Conservation (phyloP, 2,888 invertebrate genomes). For the Catocala sponsa region DNA sequence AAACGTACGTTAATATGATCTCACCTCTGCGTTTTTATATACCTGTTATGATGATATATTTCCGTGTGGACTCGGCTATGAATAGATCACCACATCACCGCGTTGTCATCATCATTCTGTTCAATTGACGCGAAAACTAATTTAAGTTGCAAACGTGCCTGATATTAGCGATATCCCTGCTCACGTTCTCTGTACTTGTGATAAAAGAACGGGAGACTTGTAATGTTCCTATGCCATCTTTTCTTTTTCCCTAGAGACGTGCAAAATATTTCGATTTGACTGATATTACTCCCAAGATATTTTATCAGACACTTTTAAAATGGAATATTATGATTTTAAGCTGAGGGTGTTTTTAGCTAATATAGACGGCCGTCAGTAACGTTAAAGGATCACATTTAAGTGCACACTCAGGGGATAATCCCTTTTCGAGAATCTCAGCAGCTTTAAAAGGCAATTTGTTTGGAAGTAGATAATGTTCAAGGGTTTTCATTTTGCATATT, state of each 20-base stretch:
- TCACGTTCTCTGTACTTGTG: too few species aligned
- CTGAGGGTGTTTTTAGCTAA: conserved; percentile 34
- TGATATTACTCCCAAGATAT: neutral
- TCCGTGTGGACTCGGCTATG: conserved; percentile 19
- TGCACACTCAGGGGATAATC: conserved; percentile 51
- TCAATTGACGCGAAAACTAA: conserved; percentile 2
- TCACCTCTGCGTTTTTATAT: conserved; percentile 36
- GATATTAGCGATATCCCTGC: too few species aligned
- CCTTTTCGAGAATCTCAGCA: conserved; percentile 49
- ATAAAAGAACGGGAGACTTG: too few species aligned
- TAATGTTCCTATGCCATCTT: too few species aligned
- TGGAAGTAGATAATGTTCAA: conserved; percentile 41
- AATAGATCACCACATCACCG: conserved; percentile 19
- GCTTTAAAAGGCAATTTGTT: conserved; percentile 52
- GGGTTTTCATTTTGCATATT: conserved; percentile 45
- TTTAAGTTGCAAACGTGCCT: too few species aligned
- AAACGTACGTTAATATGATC: conserved; percentile 28
- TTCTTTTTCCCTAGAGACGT: too few species aligned
- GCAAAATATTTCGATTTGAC: neutral
- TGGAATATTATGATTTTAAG: conserved; percentile 20
- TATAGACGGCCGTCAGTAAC: conserved; percentile 24
- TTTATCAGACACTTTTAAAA: conserved; percentile 1
- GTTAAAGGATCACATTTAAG: conserved; percentile 44
- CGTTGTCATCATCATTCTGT: conserved; percentile 3
- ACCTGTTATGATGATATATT: conserved; percentile 22